Conservation (phyloP, 2,888 invertebrate species). For the Drosophila tripunctata region DNA sequence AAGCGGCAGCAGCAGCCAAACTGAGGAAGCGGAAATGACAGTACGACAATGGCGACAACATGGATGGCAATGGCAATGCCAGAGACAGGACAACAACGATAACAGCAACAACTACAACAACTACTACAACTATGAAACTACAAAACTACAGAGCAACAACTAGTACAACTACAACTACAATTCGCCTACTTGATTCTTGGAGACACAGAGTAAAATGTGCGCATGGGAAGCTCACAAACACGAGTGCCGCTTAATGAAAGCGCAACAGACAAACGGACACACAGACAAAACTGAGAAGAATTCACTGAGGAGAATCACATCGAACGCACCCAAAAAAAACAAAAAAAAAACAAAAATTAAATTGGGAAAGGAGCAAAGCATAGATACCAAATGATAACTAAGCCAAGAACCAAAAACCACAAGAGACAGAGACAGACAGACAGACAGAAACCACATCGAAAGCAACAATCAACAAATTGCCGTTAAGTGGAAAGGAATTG, state of each 20-base stretch:
- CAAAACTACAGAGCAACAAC: too few species aligned
- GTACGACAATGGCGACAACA: slow-evolving; percentile 70
- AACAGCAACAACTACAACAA: slow-evolving; percentile 13
- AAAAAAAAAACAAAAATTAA: too few species aligned
- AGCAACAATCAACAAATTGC: slow-evolving; percentile 73
- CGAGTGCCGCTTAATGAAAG: slow-evolving; percentile 78
- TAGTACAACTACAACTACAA: slow-evolving; percentile 49
- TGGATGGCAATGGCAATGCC: slow-evolving; percentile 71
- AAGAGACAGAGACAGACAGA: slow-evolving; percentile 16
- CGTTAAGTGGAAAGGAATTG: slow-evolving; percentile 65
- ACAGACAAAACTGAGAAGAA: background rate
- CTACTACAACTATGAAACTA: too few species aligned
- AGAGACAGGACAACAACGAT: slow-evolving; percentile 37
- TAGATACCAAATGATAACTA: slow-evolving; percentile 35
- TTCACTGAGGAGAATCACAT: slow-evolving; percentile 8
- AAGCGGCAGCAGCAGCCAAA: slow-evolving; percentile 28
- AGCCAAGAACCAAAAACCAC: too few species aligned
- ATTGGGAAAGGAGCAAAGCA: slow-evolving; percentile 17
- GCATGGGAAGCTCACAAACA: slow-evolving; percentile 68
- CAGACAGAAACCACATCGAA: slow-evolving; percentile 50
- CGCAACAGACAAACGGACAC: slow-evolving; percentile 61
- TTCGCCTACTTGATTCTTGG: slow-evolving; percentile 55
- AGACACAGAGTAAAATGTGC: slow-evolving; percentile 46
- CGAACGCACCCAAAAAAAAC: too few species aligned
- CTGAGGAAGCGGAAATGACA: slow-evolving; percentile 76